Conservation (phyloP, 2,888 invertebrate genomes). For the Drosophila pullipes region DNA sequence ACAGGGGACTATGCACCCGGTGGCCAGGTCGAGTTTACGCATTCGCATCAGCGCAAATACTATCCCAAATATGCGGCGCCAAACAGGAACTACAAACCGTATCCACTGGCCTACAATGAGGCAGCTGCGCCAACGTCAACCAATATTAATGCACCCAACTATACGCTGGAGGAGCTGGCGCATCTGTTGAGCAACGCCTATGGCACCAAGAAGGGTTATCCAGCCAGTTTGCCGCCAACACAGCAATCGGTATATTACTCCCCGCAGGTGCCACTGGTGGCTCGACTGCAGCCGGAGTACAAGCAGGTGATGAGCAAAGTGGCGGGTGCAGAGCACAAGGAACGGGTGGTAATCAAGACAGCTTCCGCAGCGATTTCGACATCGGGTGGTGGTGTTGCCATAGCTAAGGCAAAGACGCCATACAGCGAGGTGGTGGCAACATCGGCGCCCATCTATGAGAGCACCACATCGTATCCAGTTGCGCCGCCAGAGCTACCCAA, state of each 20-base stretch:
- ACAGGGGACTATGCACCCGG: constrained; percentile 60
- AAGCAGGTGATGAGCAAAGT: constrained; percentile 33
- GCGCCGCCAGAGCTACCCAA: constrained; percentile 25
- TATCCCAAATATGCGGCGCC: constrained; percentile 53
- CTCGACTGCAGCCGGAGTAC: constrained; percentile 23
- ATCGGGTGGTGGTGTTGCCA: constrained; percentile 42
- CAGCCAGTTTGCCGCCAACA: constrained; percentile 11
- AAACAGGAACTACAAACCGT: constrained; percentile 48
- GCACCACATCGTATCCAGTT: constrained; percentile 52
- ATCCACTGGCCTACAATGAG: constrained; percentile 53
- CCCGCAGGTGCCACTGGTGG: constrained; percentile 5
- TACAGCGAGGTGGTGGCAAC: constrained; percentile 64
- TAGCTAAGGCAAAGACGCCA: constrained; percentile 66
- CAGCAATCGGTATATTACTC: constrained; percentile 35
- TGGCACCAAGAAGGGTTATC: constrained; percentile 52
- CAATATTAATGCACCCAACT: constrained; percentile 67
- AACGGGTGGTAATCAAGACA: constrained; percentile 28
- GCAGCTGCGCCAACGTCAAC: constrained; percentile 35
- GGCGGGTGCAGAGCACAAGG: not conserved
- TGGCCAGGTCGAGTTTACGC: constrained; percentile 73
- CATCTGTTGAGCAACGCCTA: constrained; percentile 66
- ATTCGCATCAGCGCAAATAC: constrained; percentile 70
- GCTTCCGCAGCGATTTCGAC: constrained; percentile 48
- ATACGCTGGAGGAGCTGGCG: constrained; percentile 69
- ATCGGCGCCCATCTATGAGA: constrained; percentile 56